These are phyloP conservation scores for Sebastes variabilis DNA, from an alignment of 2,797 vertebrate genomes.

Conservation along the genomic window DNA sequence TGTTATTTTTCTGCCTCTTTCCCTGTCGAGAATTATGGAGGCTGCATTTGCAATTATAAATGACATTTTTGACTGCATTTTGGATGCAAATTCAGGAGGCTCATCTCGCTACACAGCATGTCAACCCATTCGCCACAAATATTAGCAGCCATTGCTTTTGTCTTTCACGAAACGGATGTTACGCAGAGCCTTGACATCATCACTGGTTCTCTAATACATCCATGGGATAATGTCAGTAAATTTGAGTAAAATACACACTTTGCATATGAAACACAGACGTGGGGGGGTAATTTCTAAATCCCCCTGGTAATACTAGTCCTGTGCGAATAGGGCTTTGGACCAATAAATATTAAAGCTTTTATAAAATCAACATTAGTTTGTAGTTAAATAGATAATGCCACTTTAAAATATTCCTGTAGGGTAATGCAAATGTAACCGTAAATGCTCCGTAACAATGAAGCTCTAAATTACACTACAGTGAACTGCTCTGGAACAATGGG, in stretches of 20 bases:
- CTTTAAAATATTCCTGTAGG: neutral
- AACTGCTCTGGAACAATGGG: neutral
- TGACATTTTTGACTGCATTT: too few relatives aligned
- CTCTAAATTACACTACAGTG: neutral
- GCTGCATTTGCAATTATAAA: too few relatives aligned
- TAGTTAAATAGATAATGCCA: neutral
- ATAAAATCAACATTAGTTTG: neutral
- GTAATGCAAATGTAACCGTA: neutral
- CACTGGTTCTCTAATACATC: too few relatives aligned
- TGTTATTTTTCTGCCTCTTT: neutral
- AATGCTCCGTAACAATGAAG: neutral
- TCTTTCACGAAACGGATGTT: neutral
- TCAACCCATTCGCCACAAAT: fast-evolving
- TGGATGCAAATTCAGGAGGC: too few relatives aligned
- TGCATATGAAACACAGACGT: too few relatives aligned
- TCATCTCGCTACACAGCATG: too few relatives aligned
- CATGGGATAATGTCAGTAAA: too few relatives aligned
- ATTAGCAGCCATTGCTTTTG: neutral
- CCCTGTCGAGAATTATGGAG: neutral
- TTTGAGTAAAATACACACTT: too few relatives aligned
- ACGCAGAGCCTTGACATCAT: too few relatives aligned
- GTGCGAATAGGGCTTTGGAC: neutral
- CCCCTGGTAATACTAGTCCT: too few relatives aligned
- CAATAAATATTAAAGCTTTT: neutral
- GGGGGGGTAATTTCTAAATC: too few relatives aligned